These are phyloP conservation scores for Drosophila cyrtoloma DNA, from an alignment of 2,888 invertebrate species.

Conservation along the genomic window DNA sequence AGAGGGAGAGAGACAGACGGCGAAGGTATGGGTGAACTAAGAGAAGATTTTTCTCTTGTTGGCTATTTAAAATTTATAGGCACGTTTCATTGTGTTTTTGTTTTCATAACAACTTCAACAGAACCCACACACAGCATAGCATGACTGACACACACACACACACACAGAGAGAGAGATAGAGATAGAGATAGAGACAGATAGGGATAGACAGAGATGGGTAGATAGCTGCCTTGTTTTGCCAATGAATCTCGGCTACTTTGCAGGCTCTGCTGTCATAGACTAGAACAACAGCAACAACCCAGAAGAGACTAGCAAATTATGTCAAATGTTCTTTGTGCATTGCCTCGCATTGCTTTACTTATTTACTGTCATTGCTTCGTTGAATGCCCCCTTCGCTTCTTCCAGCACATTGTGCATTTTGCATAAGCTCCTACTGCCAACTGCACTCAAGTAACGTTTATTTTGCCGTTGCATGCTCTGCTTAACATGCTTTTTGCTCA, in stretches of 20 bases:
- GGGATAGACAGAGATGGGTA: background rate
- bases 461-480: constrained; percentile 30
- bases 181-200: background rate
- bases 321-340: constrained; percentile 61
- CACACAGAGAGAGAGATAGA: background rate
- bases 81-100: constrained; percentile 67
- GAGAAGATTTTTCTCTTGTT: constrained; percentile 25
- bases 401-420: constrained; percentile 4
- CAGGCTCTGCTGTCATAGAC: constrained; percentile 32
- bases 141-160: background rate
- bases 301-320: constrained; percentile 56
- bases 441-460: constrained; percentile 42
- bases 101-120: constrained; percentile 57
- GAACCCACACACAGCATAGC: constrained; percentile 8
- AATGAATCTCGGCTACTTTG: constrained; percentile 47
- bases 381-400: background rate
- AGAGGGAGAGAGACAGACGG: background rate
- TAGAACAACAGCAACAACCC: constrained; percentile 22
- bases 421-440: constrained; percentile 24
- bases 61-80: constrained; percentile 74
- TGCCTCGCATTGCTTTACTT: constrained; percentile 40
- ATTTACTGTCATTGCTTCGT: constrained; percentile 35
- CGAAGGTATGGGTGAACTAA: background rate
- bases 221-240: constrained; percentile 13
- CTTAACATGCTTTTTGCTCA: constrained; percentile 36